Evolutionary conservation across 1,140 invertebrate species (phyloP), one percentile per base, ranked within the genome.

Genomic region (Calliphora vicina): DNA sequence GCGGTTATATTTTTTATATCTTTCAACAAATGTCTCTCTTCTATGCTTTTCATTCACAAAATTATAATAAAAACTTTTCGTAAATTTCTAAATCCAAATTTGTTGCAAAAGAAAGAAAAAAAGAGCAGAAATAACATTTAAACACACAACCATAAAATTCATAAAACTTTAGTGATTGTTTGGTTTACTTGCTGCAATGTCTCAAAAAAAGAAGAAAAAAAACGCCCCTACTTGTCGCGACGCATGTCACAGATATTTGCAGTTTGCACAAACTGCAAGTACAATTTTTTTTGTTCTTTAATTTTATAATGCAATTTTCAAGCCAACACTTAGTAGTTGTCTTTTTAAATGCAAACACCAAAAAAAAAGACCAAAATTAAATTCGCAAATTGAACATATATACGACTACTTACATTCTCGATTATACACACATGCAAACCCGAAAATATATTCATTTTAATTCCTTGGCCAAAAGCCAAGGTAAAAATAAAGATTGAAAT

Each of bases 221-320:
- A 67, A 67, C 57, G 17, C 57, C 57, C 57, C 57, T 23, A 67
- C 57, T 67, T 67, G 57, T 67, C 57, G 57, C 57, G 57, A 67
- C 57, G 57, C 57, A 67, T 67, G 57, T 67, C 57, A 67, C 20
- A 67, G 57, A 67, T 67, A 67, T 67, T 67, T 67, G 57, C 57
- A 67, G n/a, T 67, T 67, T 1, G 9, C 17, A 20, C 1, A 23
- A 67, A 67, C 57, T 67, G 57, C 57, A 67, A 67, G 57, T 13
- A 67, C 4, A 57, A 57, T 15, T 57, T 29, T 29, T 29, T 29
- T 29, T n/a, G n/a, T n/a, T 29, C 29, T 29, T 29, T 8, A 45
- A 23, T 67, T 23, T 23, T 17, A 67, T 23, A 67, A 67, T 67
- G 57, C 57, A 67, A 67, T 67, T 67, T 67, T 23, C n/a, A 67